Percentiles rank a stretch among this genome's conserved stretches.
Conservation (phyloP, 2,113 vertebrate species). For the Megaleporinus macrocephalus region DNA sequence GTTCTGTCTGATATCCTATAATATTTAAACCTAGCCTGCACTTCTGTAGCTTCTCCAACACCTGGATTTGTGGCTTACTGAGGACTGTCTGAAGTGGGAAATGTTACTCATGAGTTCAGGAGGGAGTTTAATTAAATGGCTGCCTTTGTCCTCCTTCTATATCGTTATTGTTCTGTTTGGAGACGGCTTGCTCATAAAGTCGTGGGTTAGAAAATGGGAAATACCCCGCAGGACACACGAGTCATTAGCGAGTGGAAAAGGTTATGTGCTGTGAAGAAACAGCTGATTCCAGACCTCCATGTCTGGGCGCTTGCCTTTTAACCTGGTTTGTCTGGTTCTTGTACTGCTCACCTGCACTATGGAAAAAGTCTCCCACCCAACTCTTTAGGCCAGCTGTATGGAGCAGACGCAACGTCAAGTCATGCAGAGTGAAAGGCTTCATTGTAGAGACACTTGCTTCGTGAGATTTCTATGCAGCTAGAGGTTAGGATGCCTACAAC, state of each 20-base stretch:
- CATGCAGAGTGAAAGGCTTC: too few relatives aligned
- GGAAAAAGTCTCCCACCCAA: neutral
- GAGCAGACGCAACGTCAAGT: too few relatives aligned
- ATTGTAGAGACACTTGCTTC: too few relatives aligned
- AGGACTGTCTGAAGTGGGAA: neutral
- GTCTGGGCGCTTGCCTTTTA: neutral
- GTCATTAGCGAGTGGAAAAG: conserved; percentile 40
- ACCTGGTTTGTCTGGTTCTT: conserved; percentile 10
- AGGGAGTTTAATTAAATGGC: conserved; percentile 32
- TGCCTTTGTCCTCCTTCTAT: conserved; percentile 25
- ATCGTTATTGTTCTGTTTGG: conserved; percentile 39
- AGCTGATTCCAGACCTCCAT: conserved; percentile 14
- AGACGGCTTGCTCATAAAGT: conserved; percentile 54
- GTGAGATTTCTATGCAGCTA: too few relatives aligned
- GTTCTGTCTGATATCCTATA: neutral
- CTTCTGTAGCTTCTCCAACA: neutral
- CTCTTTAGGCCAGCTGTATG: too few relatives aligned
- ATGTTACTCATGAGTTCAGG: conserved; percentile 45
- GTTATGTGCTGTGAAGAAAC: too few relatives aligned
- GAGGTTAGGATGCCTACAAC: too few relatives aligned
- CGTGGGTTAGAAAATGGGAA: conserved; percentile 29
- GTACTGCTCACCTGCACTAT: neutral
- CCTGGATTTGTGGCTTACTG: neutral
- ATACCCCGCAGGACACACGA: conserved; percentile 14
- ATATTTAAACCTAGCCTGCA: neutral